Evolutionary conservation across 2,113 vertebrate species (phyloP).

Genomic region (Otis tarda): DNA sequence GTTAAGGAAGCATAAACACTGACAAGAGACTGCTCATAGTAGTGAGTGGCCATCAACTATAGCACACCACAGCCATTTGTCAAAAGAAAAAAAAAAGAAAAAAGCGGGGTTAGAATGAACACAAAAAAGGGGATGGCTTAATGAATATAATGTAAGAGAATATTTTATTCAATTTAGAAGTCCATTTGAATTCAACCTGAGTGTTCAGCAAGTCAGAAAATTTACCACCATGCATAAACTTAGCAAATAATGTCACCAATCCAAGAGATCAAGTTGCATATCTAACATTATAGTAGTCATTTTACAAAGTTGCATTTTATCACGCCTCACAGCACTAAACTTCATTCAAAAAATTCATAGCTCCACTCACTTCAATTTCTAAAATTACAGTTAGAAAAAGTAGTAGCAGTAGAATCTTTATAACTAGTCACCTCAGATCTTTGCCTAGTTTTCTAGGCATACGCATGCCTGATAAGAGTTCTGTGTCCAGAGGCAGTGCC

Average conservation of each 20-base stretch:
- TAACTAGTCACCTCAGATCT: neutral
- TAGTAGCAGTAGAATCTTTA: neutral
- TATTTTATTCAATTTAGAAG: neutral
- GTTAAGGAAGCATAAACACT: neutral
- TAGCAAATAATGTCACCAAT: constrained; percentile 7
- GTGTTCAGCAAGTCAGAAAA: neutral
- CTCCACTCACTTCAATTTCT: neutral
- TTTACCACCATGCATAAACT: neutral
- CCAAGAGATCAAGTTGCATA: neutral
- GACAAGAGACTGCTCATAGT: neutral
- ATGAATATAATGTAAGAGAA: neutral
- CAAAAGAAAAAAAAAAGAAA: neutral
- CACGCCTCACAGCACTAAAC: neutral
- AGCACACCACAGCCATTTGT: neutral
- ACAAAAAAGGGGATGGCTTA: neutral
- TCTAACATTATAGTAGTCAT: neutral
- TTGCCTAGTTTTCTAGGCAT: neutral
- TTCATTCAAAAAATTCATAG: neutral
- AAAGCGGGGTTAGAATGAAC: neutral
- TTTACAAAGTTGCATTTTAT: constrained; percentile 3
- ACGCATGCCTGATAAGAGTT: neutral
- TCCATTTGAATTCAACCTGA: neutral
- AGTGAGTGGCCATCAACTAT: neutral
- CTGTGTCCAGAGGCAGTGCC: neutral
- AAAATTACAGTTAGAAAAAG: neutral